These are phyloP conservation scores for Scaptomyza flava DNA, from an alignment of 2,888 invertebrate genomes.

Conservation along the genomic window DNA sequence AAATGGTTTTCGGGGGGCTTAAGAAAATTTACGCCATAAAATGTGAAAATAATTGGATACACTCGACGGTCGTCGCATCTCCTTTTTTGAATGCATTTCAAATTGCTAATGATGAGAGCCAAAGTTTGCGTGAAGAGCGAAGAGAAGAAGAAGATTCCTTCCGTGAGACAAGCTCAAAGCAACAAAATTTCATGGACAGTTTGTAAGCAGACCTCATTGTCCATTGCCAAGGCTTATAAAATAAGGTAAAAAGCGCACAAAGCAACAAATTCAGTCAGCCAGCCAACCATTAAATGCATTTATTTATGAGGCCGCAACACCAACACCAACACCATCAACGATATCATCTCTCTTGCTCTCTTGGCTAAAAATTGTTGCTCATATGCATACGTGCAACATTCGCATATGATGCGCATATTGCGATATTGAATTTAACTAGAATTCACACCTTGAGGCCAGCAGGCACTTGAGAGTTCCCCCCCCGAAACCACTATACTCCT, in stretches of 20 bases:
- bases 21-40: conserved; percentile 81
- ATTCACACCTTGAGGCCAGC: conserved; percentile 72
- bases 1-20: conserved; percentile 76
- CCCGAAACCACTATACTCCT: too few relatives aligned
- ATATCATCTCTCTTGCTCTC: conserved; percentile 59
- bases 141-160: conserved; percentile 63
- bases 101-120: conserved; percentile 77
- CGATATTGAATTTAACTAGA: conserved; percentile 77
- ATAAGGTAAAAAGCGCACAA: too few relatives aligned
- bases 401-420: conserved; percentile 63
- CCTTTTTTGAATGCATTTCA: conserved; percentile 72
- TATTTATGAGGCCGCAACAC: conserved; percentile 68
- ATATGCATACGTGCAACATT: conserved; percentile 62
- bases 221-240: conserved; percentile 17
- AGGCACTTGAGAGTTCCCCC: neutral
- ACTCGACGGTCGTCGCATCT: conserved; percentile 55
- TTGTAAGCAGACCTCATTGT: conserved; percentile 17
- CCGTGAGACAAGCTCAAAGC: conserved; percentile 70
- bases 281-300: conserved; percentile 77
- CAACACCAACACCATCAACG: conserved; percentile 27
- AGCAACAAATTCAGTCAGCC: conserved; percentile 23
- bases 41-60: conserved; percentile 81
- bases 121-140: conserved; percentile 3
- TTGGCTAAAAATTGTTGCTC: conserved; percentile 67
- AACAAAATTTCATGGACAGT: conserved; percentile 51